Percentiles rank a stretch among this genome's conserved stretches.
phyloP scores from a whole-genome alignment of 2,888 invertebrate genomes.

The Hirtodrosophila trivittata region DNA sequence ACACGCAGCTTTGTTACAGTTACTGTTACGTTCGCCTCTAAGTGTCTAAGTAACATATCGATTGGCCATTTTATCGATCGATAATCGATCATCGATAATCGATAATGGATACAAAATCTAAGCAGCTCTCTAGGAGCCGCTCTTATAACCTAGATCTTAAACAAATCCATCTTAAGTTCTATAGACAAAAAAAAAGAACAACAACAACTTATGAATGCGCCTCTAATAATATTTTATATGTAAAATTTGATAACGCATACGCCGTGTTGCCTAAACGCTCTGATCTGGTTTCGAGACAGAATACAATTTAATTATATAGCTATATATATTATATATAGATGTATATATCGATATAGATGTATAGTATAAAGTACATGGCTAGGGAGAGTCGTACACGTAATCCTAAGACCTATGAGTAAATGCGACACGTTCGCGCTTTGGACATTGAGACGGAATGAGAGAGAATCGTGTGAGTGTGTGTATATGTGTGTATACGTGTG shows the following conservation, averaged over 20 bases:
- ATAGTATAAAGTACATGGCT: slow-evolving; percentile 56
- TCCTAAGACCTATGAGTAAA: slow-evolving; percentile 65
- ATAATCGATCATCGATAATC: too few relatives aligned
- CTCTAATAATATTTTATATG: slow-evolving; percentile 43
- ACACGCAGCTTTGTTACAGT: slow-evolving; percentile 36
- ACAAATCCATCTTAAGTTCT: slow-evolving; percentile 55
- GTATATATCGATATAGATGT: slow-evolving; percentile 16
- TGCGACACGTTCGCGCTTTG: slow-evolving; percentile 60
- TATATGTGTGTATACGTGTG: slow-evolving; percentile 19
- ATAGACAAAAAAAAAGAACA: slow-evolving; percentile 33
- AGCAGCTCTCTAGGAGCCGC: slow-evolving; percentile 65
- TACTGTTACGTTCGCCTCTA: slow-evolving; percentile 53
- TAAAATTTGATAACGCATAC: slow-evolving; percentile 53
- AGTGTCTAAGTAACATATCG: slow-evolving; percentile 37
- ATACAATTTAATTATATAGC: slow-evolving; percentile 25
- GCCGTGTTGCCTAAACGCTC: slow-evolving; percentile 45
- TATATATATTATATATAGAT: slow-evolving; percentile 18
- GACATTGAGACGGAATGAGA: slow-evolving; percentile 74
- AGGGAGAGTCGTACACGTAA: slow-evolving; percentile 58
- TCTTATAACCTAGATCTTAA: slow-evolving; percentile 66
- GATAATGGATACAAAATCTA: slow-evolving; percentile 41
- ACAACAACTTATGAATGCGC: slow-evolving; percentile 45
- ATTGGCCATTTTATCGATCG: slow-evolving; percentile 35
- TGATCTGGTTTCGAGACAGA: slow-evolving; percentile 55
- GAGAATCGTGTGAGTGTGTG: slow-evolving; percentile 37